Evolutionary conservation across 1,140 invertebrate species (phyloP), one percentile per base, ranked within the genome.

Genomic region (Drosophila kurseongensis): DNA sequence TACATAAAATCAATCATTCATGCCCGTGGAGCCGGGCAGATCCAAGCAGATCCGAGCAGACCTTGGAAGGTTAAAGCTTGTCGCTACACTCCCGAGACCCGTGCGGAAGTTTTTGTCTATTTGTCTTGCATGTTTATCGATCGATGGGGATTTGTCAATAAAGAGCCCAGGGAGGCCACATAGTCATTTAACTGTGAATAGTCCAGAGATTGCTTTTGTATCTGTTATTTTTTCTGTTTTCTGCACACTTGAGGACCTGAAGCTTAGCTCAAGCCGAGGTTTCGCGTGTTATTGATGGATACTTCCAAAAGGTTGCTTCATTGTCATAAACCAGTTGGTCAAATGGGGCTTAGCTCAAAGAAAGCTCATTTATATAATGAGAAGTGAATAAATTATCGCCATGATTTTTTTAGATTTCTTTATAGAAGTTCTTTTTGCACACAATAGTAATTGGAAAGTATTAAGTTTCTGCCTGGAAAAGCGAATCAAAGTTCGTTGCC

Each of bases 1-100:
- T 88, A 86, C 78, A 85, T 88, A 85, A 85, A 85, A 85, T 85
- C 83, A 88, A 86, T 86, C 81, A 85, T 85, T 85, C 69, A 67
- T 59, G 56, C 69, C 78, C 54, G 18, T 60, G 65, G 36, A 55
- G 50, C 38, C 50, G 38, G 48, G 32, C 59, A 60, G 58, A 80
- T 73, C 56, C 51, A 57, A 51, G 47, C 48, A 56, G 77, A 78
- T 75, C 63, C 77, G 52, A 40, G 57, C 52, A 72, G 72, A 78
- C 59, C 75, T 78, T 61, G 80, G 78, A 86, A 81, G 81, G 81
- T 84, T 84, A 81, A 86, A 75, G 61, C 72, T 63, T 74, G 71
- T 56, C 60, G 38, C 38, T 68, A 47, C 41, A 68, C 66, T 72
- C 69, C 69, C 55, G 67, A 71, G 67, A 56, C 41, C 69, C 55